A percentile compares a stretch with the other conserved stretches of the same genome.
Conservation (phyloP, 2,888 invertebrate species). For the Apamea monoglypha region DNA sequence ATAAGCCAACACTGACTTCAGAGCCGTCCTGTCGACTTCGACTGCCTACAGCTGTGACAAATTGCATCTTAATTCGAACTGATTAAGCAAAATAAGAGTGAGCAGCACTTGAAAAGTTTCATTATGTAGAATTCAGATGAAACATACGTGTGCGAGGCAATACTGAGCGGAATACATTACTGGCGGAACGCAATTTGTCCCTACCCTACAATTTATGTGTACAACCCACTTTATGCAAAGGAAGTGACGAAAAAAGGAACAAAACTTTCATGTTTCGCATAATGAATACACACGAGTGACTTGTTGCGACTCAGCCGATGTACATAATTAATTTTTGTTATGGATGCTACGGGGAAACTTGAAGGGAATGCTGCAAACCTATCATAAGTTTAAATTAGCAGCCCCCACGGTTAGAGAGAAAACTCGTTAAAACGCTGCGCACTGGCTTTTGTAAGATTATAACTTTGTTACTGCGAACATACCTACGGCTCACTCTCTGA, state of each 20-base stretch:
- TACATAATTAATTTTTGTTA: slow-evolving; percentile 57
- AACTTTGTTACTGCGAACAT: slow-evolving; percentile 64
- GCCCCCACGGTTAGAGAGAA: slow-evolving; percentile 66
- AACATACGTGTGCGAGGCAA: slow-evolving; percentile 77
- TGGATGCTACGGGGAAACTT: slow-evolving; percentile 43
- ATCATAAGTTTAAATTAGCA: slow-evolving; percentile 75
- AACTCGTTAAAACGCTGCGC: slow-evolving; percentile 73
- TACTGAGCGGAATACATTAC: slow-evolving; percentile 84
- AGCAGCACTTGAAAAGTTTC: slow-evolving; percentile 79
- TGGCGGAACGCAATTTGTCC: slow-evolving; percentile 85
- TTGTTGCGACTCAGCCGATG: slow-evolving; percentile 60
- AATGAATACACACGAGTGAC: slow-evolving; percentile 73
- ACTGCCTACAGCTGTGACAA: slow-evolving; percentile 69
- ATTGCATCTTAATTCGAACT: slow-evolving; percentile 77
- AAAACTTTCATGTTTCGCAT: slow-evolving; percentile 68
- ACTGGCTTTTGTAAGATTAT: slow-evolving; percentile 71
- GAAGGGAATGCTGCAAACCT: slow-evolving; percentile 64
- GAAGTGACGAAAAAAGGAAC: slow-evolving; percentile 78
- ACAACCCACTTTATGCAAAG: slow-evolving; percentile 83
- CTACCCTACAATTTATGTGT: slow-evolving; percentile 86
- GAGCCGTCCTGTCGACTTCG: slow-evolving; percentile 31
- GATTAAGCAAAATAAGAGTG: slow-evolving; percentile 83
- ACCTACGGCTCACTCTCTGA: slow-evolving; percentile 32
- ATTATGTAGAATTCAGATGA: slow-evolving; percentile 81
- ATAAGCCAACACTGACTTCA: slow-evolving; percentile 38